Conservation (phyloP, 2,888 invertebrate genomes). For the Leucophenga montana region DNA sequence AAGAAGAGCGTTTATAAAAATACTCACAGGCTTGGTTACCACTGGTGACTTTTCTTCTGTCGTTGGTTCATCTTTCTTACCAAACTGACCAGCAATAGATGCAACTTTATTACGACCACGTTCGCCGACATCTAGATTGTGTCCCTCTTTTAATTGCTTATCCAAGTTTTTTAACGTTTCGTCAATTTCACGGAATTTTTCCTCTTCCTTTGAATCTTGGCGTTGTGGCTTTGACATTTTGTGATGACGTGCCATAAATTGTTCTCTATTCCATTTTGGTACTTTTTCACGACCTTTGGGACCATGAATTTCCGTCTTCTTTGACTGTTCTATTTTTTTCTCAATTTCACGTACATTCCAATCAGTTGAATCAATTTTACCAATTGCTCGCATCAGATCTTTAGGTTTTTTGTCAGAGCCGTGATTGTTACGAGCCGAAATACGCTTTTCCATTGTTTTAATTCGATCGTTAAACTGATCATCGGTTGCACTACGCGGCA, state of each 20-base stretch:
- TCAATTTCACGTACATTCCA: conserved; percentile 95
- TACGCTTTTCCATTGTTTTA: conserved; percentile 85
- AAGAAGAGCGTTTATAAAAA: conserved; percentile 18
- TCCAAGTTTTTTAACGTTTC: conserved; percentile 81
- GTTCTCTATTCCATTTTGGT: conserved; percentile 93
- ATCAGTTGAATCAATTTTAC: conserved; percentile 89
- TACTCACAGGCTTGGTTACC: conserved; percentile 74
- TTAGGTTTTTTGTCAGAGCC: conserved; percentile 85
- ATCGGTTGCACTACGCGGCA: conserved; percentile 68
- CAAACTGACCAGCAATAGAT: conserved; percentile 87
- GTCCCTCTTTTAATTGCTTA: conserved; percentile 85
- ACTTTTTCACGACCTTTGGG: conserved; percentile 80
- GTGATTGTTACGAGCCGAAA: conserved; percentile 76
- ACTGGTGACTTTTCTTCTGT: conserved; percentile 48
- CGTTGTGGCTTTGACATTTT: conserved; percentile 81
- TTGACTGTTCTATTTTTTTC: conserved; percentile 83
- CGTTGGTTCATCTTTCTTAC: conserved; percentile 69
- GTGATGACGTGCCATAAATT: conserved; percentile 79
- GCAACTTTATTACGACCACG: conserved; percentile 85
- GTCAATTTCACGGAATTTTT: conserved; percentile 83
- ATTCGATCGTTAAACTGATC: conserved; percentile 75
- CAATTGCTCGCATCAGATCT: conserved; percentile 89
- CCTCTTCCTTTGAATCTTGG: conserved; percentile 75
- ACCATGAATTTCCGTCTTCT: conserved; percentile 72
- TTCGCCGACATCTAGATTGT: conserved; percentile 78